phyloP scores from a whole-genome alignment of 2,888 invertebrate genomes.

The Lypha dubia region DNA sequence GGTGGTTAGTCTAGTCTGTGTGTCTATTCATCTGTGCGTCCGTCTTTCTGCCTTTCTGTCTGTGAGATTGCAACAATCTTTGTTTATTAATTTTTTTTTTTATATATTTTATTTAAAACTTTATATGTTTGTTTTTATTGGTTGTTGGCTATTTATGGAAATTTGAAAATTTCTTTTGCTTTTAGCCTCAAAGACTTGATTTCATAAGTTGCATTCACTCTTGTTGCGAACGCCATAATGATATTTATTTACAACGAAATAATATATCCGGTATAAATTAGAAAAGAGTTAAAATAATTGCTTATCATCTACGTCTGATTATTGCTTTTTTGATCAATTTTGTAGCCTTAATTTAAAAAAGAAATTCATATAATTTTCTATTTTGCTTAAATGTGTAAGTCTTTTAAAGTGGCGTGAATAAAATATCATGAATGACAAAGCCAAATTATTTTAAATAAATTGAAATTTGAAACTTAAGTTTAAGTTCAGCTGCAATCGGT shows the following conservation, averaged over 20 bases:
- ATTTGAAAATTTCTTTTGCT: conserved; percentile 29
- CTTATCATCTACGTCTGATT: not conserved
- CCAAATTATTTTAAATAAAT: not conserved
- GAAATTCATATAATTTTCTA: not conserved
- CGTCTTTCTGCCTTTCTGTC: conserved; percentile 8
- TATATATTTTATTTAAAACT: not conserved
- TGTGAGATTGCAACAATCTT: conserved; percentile 30
- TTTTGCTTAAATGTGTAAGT: not conserved
- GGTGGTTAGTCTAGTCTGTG: conserved; percentile 19
- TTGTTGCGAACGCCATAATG: conserved; percentile 30
- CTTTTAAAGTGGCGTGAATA: conserved; percentile 20
- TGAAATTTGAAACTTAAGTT: not conserved
- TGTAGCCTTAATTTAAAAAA: not conserved
- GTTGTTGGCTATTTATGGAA: conserved; percentile 24
- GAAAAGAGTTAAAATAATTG: conserved; percentile 7
- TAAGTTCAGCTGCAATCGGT: not conserved
- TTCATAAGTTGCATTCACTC: conserved; percentile 57
- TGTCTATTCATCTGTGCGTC: not conserved
- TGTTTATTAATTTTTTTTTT: conserved; percentile 24
- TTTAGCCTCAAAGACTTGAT: conserved; percentile 2
- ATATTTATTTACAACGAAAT: not conserved
- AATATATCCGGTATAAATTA: conserved; percentile 44
- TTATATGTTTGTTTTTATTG: conserved; percentile 51
- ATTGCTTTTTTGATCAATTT: not conserved
- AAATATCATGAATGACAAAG: not conserved